Conservation (phyloP, 2,797 vertebrate genomes). For the Mus minutoides region DNA sequence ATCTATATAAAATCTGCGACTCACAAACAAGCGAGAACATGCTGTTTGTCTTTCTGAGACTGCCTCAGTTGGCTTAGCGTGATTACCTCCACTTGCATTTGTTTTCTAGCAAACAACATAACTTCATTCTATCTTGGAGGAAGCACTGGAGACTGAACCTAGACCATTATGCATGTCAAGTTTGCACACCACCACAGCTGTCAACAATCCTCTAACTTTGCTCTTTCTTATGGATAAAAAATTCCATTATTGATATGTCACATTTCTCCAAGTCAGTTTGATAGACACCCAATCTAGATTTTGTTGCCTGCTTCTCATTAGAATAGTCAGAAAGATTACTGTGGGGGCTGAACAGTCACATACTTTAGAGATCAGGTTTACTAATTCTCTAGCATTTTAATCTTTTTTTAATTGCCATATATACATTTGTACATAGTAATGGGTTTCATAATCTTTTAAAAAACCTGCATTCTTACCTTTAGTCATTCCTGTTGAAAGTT, state of each 20-base stretch:
- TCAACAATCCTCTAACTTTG: not conserved
- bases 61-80: not conserved
- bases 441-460: not conserved
- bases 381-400: constrained; percentile 22
- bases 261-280: not conserved
- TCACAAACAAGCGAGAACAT: not conserved
- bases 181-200: not conserved
- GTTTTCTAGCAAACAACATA: not conserved
- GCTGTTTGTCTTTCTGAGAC: not conserved
- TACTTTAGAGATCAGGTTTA: not conserved
- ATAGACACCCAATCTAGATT: not conserved
- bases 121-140: not conserved
- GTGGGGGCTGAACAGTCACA: not conserved
- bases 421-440: not conserved
- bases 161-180: not conserved
- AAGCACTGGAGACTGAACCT: not conserved
- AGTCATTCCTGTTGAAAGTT: not conserved
- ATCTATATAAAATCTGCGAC: no score
- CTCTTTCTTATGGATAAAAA: not conserved
- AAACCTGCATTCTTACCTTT: not conserved
- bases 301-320: not conserved
- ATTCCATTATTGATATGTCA: not conserved
- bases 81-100: not conserved
- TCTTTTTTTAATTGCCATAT: not conserved
- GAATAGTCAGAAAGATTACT: not conserved